Evolutionary conservation across 1,140 invertebrate species (phyloP).

Genomic region (Plodia interpunctella): DNA sequence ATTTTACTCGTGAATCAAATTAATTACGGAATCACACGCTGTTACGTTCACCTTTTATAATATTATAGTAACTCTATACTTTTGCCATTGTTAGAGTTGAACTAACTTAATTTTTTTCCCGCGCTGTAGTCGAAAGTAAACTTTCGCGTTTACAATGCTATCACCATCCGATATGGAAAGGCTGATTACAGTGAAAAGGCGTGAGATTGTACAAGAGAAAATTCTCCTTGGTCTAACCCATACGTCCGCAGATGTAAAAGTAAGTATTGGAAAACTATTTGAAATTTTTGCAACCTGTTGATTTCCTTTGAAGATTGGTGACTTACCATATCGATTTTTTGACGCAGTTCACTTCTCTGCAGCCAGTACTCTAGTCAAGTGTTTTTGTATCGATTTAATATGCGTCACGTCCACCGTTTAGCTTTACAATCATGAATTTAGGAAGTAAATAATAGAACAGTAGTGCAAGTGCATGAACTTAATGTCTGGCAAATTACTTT

Average conservation of each 20-base stretch:
- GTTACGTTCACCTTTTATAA: too few species aligned
- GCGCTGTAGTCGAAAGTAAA: slow-evolving; percentile 37
- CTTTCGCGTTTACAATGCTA: slow-evolving; percentile 52
- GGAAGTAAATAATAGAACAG: slow-evolving; percentile 3
- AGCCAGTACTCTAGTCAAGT: neutral
- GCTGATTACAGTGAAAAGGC: slow-evolving; percentile 62
- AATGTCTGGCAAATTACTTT: neutral
- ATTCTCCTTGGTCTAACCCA: slow-evolving; percentile 41
- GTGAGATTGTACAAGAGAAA: slow-evolving; percentile 67
- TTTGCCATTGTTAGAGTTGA: slow-evolving; percentile 9
- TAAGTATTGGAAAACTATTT: slow-evolving; percentile 33
- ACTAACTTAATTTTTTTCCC: slow-evolving; percentile 29
- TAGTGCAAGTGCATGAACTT: neutral
- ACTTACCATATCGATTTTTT: slow-evolving; percentile 33
- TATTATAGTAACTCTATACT: neutral
- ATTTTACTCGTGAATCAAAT: neutral
- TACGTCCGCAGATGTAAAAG: slow-evolving; percentile 19
- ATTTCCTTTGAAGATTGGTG: slow-evolving; percentile 7
- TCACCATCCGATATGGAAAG: slow-evolving; percentile 63
- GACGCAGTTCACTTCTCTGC: neutral
- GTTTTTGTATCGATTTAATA: slow-evolving; percentile 18
- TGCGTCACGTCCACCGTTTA: slow-evolving; percentile 3
- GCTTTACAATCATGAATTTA: neutral
- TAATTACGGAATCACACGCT: neutral
- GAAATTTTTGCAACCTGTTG: slow-evolving; percentile 36